A percentile compares a stretch with the other conserved stretches of the same genome.
Evolutionary conservation across 1,140 invertebrate genomes (phyloP).

Genomic region (Calycopis cecrops): DNA sequence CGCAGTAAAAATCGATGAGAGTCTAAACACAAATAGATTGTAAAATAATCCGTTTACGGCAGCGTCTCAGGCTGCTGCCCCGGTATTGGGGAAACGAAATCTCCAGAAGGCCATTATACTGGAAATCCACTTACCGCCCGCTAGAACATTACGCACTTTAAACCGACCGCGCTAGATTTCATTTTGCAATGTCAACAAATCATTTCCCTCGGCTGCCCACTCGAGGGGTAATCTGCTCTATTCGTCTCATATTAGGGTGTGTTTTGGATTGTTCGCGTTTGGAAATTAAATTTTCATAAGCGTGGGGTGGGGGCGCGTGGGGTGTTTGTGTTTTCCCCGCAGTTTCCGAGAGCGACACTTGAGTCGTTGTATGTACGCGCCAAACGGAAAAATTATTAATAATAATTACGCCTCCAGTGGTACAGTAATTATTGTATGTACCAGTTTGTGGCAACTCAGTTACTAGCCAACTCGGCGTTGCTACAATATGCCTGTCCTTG

Average conservation of each 20-base stretch:
- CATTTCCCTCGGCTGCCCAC: slow-evolving; percentile 42
- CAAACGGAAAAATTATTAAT: slow-evolving; percentile 62
- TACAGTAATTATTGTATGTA: slow-evolving; percentile 42
- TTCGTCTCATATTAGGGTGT: slow-evolving; percentile 47
- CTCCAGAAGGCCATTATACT: slow-evolving; percentile 61
- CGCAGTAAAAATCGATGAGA: slow-evolving; percentile 1
- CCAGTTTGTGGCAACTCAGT: too few species aligned
- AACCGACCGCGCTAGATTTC: slow-evolving; percentile 37
- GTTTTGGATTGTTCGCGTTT: slow-evolving; percentile 52
- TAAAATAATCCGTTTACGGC: slow-evolving; percentile 59
- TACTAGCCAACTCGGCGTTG: too few species aligned
- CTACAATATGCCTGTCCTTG: too few species aligned
- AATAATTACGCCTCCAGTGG: slow-evolving; percentile 54
- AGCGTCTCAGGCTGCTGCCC: slow-evolving; percentile 37
- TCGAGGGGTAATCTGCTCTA: slow-evolving; percentile 52
- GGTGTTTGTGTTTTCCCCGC: slow-evolving; percentile 56
- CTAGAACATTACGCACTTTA: slow-evolving; percentile 33
- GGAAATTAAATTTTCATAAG: slow-evolving; percentile 70
- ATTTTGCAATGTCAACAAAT: slow-evolving; percentile 35
- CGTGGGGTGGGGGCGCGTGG: slow-evolving; percentile 31
- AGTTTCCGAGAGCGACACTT: slow-evolving; percentile 55
- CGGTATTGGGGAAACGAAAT: slow-evolving; percentile 64
- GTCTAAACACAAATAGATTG: slow-evolving; percentile 32
- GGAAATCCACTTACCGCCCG: slow-evolving; percentile 43
- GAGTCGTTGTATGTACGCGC: slow-evolving; percentile 43